Percentiles rank a stretch among this genome's conserved stretches.
These are phyloP conservation scores for Trichacis sp. DNA, from an alignment of 2,888 invertebrate genomes.

Conservation along the genomic window DNA sequence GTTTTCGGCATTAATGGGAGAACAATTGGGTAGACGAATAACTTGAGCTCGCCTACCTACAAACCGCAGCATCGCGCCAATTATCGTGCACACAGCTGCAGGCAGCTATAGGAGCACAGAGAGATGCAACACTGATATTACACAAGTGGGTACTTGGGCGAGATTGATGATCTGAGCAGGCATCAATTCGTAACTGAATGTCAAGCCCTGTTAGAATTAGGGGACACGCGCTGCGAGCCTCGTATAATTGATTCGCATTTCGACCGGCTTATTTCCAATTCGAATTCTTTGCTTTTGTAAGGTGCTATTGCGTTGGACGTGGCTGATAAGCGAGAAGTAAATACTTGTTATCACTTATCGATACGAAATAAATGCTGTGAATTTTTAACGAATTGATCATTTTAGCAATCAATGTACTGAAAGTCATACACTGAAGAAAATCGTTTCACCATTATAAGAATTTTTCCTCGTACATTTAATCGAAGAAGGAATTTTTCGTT, in stretches of 20 bases:
- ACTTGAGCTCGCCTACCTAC: conserved; percentile 44
- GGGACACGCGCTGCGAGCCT: conserved; percentile 9
- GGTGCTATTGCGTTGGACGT: background rate
- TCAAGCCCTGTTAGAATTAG: conserved; percentile 20
- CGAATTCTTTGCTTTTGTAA: background rate
- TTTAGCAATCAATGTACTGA: no score
- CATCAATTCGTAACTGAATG: conserved; percentile 23
- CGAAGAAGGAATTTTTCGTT: no score
- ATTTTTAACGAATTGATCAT: no score
- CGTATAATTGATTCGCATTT: background rate
- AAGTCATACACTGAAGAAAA: background rate
- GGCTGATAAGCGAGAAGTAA: conserved; percentile 3
- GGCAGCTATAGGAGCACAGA: conserved; percentile 55
- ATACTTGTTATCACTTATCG: background rate
- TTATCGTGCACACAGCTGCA: conserved; percentile 65
- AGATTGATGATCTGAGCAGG: conserved; percentile 27
- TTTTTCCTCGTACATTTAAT: no score
- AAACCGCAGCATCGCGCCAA: conserved; percentile 58
- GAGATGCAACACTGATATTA: conserved; percentile 44
- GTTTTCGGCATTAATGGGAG: conserved; percentile 11
- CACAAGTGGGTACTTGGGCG: conserved; percentile 44
- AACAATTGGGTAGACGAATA: conserved; percentile 36
- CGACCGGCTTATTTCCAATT: background rate
- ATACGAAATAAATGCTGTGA: no score
- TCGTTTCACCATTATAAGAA: no score